Conservation (phyloP, 2,888 invertebrate genomes). For the Parasteatoda lunata region DNA sequence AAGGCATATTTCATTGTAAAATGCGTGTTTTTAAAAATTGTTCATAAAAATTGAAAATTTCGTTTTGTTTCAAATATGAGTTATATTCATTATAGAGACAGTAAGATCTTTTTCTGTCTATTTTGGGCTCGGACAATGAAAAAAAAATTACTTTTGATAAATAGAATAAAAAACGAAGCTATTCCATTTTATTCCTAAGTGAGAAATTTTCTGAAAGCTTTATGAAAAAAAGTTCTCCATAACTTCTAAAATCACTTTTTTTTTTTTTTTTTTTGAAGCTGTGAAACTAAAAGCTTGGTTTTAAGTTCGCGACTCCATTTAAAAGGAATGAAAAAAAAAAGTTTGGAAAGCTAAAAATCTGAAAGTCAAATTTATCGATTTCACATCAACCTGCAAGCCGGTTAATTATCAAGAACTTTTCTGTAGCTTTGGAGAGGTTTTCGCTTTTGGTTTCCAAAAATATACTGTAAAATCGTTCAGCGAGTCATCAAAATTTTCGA, state of each 20-base stretch:
- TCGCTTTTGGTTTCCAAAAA: conserved; percentile 16
- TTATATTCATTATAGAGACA: too few species aligned
- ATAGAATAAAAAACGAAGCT: neutral
- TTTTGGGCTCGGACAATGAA: too few species aligned
- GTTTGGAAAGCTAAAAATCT: conserved; percentile 29
- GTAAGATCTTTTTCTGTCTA: too few species aligned
- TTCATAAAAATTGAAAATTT: too few species aligned
- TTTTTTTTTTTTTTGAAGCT: neutral
- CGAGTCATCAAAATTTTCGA: conserved; percentile 43
- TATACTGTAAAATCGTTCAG: conserved; percentile 19
- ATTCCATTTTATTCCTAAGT: neutral
- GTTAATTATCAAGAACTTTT: conserved; percentile 61
- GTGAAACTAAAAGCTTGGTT: conserved; percentile 23
- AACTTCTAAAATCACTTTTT: neutral
- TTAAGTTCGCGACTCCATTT: conserved; percentile 23
- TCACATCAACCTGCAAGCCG: conserved; percentile 48
- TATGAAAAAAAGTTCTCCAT: neutral
- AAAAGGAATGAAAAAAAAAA: conserved; percentile 6
- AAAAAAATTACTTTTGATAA: neutral
- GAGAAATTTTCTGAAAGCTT: neutral
- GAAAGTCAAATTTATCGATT: conserved; percentile 62
- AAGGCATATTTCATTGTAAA: too few species aligned
- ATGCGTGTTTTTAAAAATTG: too few species aligned
- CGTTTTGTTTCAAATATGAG: too few species aligned
- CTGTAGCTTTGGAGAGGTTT: conserved; percentile 5